phyloP scores from a whole-genome alignment of 2,888 invertebrate species.

The Gasteruption jaculator region DNA sequence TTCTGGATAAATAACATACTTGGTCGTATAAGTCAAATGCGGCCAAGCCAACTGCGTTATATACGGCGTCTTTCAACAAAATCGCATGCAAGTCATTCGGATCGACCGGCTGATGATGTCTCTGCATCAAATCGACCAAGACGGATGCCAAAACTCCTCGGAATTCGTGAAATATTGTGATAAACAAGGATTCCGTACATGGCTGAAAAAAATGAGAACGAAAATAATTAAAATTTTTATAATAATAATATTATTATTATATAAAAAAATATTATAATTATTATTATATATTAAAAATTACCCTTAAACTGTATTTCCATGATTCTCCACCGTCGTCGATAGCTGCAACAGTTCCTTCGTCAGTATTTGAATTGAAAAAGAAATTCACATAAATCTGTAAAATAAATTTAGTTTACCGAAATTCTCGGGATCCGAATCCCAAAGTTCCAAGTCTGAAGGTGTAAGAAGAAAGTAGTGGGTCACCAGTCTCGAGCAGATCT shows the following conservation, averaged over 20 bases:
- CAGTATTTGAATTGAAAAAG: constrained; percentile 1
- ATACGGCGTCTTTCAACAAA: constrained; percentile 87
- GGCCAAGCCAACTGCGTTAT: constrained; percentile 84
- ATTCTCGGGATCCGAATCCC: constrained; percentile 89
- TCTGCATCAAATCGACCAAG: constrained; percentile 66
- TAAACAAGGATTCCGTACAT: constrained; percentile 82
- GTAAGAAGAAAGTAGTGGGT: constrained; percentile 85
- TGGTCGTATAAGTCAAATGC: constrained; percentile 84
- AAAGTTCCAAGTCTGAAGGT: constrained; percentile 75
- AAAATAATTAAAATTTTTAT: constrained; percentile 13
- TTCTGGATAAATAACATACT: constrained; percentile 3
- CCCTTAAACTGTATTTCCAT: constrained; percentile 90
- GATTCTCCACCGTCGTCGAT: constrained; percentile 84
- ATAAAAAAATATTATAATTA: constrained; percentile 8
- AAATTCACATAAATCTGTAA: neutral
- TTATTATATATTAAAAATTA: constrained; percentile 54
- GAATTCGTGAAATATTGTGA: constrained; percentile 79
- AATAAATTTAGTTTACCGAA: constrained; percentile 59
- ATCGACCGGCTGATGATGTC: constrained; percentile 63
- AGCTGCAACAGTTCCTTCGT: constrained; percentile 43
- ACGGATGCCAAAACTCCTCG: constrained; percentile 69
- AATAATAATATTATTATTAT: constrained; percentile 2
- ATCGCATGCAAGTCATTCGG: constrained; percentile 74
- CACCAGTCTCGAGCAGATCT: constrained; percentile 80
- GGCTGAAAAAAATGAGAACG: constrained; percentile 58